phyloP scores from a whole-genome alignment of 2,888 invertebrate genomes.

The Leptinotarsa peninsularis region DNA sequence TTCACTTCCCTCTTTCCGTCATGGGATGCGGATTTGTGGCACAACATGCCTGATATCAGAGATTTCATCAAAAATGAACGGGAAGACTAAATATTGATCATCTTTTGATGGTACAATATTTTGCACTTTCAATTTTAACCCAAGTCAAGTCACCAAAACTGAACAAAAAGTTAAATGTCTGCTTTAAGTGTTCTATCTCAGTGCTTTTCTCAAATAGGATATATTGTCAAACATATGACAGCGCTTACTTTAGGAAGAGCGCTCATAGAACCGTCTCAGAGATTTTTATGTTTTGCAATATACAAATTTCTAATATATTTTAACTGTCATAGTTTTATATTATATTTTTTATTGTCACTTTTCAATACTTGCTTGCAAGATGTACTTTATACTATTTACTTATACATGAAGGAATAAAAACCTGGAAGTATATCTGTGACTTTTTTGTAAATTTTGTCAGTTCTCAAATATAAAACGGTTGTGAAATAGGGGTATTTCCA shows the following conservation, averaged over 20 bases:
- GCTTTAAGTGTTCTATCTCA: neutral
- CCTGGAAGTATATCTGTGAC: too few relatives aligned
- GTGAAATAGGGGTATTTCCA: too few relatives aligned
- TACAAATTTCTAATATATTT: neutral
- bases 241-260: neutral
- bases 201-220: slow-evolving; percentile 11
- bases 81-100: slow-evolving; percentile 37
- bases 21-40: slow-evolving; percentile 80
- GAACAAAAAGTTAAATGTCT: neutral
- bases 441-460: too few relatives aligned
- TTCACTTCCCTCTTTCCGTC: slow-evolving; percentile 82
- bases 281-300: slow-evolving; percentile 1
- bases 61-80: slow-evolving; percentile 41
- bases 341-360: slow-evolving; percentile 2
- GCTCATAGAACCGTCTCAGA: neutral
- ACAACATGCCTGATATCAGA: slow-evolving; percentile 54
- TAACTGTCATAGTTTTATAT: neutral
- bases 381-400: too few relatives aligned
- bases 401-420: too few relatives aligned
- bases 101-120: neutral
- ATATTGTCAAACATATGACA: neutral
- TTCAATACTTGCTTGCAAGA: too few relatives aligned
- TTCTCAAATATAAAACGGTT: too few relatives aligned
- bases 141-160: neutral
- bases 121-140: slow-evolving; percentile 2